Conservation (phyloP, 2,797 vertebrate species). For the Ptychobarbus kaznakovi region DNA sequence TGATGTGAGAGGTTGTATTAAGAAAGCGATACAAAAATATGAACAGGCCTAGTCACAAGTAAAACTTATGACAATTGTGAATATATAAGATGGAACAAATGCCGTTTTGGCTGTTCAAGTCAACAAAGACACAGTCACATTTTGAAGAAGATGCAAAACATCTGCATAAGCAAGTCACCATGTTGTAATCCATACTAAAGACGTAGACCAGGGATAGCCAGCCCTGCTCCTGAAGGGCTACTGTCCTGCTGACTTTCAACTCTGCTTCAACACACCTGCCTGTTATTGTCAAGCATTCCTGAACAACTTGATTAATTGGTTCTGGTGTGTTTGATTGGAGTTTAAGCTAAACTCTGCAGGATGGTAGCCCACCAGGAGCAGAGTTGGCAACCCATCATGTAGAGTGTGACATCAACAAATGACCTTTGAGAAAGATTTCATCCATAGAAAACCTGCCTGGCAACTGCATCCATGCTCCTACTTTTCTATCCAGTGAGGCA, state of each 20-base stretch:
- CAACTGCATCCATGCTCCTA: constrained; percentile 12
- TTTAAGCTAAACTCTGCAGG: not conserved
- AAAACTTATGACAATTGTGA: not conserved
- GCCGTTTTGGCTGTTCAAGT: not conserved
- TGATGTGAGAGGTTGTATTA: constrained; percentile 21
- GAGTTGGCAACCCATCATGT: not conserved
- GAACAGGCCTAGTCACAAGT: not conserved
- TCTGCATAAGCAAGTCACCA: not conserved
- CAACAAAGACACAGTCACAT: not conserved
- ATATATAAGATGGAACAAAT: not conserved
- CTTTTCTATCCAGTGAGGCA: not conserved
- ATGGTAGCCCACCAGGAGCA: not conserved
- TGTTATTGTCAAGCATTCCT: not conserved
- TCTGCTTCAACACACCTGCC: not conserved
- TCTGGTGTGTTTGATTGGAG: not conserved
- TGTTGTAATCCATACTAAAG: not conserved
- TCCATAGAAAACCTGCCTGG: constrained; percentile 12
- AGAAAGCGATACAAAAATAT: constrained; percentile 27
- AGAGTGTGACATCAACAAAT: not conserved
- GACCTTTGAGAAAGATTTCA: constrained; percentile 16
- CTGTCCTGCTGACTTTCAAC: not conserved
- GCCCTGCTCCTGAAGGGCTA: not conserved
- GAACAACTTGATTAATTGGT: not conserved
- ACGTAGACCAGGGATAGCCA: not conserved
- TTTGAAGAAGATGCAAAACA: not conserved